Evolutionary conservation across 2,797 vertebrate species (phyloP).

Genomic region (Tamandua tetradactyla): DNA sequence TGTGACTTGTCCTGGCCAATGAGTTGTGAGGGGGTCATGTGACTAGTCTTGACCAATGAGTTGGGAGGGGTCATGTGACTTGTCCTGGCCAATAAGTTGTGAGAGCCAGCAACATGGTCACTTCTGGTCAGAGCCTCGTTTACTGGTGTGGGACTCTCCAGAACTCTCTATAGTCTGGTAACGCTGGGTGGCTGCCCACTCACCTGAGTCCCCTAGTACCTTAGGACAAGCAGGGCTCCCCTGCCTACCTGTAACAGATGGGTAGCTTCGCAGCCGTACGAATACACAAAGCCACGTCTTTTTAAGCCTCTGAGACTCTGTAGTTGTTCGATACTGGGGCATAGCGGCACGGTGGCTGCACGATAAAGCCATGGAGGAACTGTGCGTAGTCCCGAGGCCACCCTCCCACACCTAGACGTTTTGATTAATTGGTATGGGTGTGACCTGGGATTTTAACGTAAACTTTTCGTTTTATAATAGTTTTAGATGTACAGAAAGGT

Average conservation of each 20-base stretch:
- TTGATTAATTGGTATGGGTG: not conserved
- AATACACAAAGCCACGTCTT: too few species aligned
- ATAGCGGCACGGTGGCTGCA: too few species aligned
- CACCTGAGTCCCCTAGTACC: not conserved
- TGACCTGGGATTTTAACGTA: not conserved
- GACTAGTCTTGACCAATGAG: not conserved
- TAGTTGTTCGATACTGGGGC: too few species aligned
- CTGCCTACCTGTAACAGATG: not conserved
- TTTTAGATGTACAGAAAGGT: not conserved
- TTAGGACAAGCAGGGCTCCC: not conserved
- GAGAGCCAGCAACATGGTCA: not conserved
- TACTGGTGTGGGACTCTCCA: not conserved
- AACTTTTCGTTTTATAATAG: not conserved
- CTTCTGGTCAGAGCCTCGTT: not conserved
- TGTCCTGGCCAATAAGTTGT: not conserved
- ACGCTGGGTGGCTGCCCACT: not conserved
- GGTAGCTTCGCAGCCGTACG: not conserved
- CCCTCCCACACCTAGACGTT: not conserved
- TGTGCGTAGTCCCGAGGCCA: not conserved
- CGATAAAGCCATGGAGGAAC: not conserved
- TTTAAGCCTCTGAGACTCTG: not conserved
- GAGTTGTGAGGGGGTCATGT: not conserved
- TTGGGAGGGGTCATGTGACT: not conserved
- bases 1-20: too few species aligned
- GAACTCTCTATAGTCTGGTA: not conserved